Percentiles rank a stretch among this genome's conserved stretches.
Conservation (phyloP, 2,797 vertebrate species). For the Onychomys leucogaster region DNA sequence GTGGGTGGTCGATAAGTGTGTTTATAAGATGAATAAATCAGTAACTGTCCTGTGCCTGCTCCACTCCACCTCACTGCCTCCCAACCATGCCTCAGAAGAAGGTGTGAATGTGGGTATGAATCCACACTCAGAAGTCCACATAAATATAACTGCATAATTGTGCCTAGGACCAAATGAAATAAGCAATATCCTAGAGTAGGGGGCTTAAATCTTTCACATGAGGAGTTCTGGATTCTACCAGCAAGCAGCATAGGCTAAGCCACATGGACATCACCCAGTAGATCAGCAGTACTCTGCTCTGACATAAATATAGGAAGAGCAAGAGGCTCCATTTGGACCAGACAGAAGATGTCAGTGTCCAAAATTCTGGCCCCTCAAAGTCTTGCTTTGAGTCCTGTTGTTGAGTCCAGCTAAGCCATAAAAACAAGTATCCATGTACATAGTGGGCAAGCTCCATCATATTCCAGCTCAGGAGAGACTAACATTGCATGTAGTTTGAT, state of each 20-base stretch:
- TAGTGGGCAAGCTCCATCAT: background rate
- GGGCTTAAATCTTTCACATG: background rate
- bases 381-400: background rate
- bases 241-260: background rate
- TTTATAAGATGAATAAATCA: conserved; percentile 70
- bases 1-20: conserved; percentile 39
- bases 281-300: background rate
- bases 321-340: background rate
- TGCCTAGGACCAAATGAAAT: background rate
- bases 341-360: background rate
- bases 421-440: background rate
- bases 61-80: conserved; percentile 1
- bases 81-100: background rate
- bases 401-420: background rate
- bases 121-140: background rate
- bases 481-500: background rate
- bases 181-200: background rate
- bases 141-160: background rate
- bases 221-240: background rate
- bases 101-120: background rate
- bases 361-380: background rate
- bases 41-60: background rate
- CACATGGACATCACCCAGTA: background rate
- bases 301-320: background rate
- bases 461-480: background rate